A percentile compares a stretch with the other conserved stretches of the same genome.
Conservation (phyloP, 1,140 invertebrate genomes). For the Dreissena polymorpha region DNA sequence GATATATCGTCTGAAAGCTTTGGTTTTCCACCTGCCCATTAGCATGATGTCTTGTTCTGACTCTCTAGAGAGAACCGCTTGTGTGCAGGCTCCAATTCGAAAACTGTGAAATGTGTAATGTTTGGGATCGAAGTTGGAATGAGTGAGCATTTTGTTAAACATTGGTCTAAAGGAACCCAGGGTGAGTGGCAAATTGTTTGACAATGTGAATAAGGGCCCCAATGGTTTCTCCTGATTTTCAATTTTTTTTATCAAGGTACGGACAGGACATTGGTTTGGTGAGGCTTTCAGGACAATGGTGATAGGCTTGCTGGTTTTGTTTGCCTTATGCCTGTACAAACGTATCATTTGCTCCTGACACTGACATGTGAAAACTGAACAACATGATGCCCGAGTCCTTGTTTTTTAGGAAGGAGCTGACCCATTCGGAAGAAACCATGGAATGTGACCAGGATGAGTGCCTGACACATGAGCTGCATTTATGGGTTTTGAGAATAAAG, state of each 20-base stretch:
- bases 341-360: not conserved
- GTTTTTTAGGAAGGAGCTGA: not conserved
- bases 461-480: not conserved
- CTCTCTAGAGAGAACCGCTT: no score
- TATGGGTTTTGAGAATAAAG: not conserved
- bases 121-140: constrained; percentile 15
- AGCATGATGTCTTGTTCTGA: constrained; percentile 10
- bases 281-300: constrained; percentile 1
- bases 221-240: not conserved
- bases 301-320: constrained; percentile 4
- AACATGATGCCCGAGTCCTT: not conserved
- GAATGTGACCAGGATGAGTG: not conserved
- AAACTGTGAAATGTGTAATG: no score
- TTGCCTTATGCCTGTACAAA: constrained; percentile 2
- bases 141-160: not conserved
- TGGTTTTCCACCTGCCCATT: not conserved
- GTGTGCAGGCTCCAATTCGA: no score
- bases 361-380: not conserved
- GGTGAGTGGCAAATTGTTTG: not conserved
- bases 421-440: constrained; percentile 29
- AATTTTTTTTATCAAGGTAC: not conserved
- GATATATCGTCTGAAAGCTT: constrained; percentile 21
- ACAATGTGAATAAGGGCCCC: constrained; percentile 12
- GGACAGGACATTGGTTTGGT: not conserved
- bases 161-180: not conserved